Base-by-base conservation (phyloP, 2,797 vertebrate species). In the Enteromius trimaculatus region DNA sequence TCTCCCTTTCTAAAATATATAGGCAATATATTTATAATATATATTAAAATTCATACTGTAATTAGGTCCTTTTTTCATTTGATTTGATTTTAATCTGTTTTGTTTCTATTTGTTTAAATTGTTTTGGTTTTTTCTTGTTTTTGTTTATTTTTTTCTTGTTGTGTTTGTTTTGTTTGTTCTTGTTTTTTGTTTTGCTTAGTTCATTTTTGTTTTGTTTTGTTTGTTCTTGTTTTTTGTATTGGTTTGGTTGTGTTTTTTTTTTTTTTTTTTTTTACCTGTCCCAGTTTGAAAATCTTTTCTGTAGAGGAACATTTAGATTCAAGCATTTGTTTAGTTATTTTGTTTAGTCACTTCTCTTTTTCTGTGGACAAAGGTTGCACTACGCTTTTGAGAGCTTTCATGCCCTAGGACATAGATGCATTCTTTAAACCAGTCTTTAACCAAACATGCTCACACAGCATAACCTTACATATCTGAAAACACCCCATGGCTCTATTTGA, bases 381-480 rank as follows among this genome's bases (percentile, higher is more conserved):
- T n/a, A 47, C 17, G 29, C 42, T 44, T 66, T 82, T 34, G 14
- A 81, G 34, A n/a, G 60, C 23, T 68, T 66, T 77, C 17, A 37
- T 62, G 66, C 53, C 82, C 16, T 19, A 39, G 82, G 75, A 64
- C 55, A 51, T 76, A 60, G 21, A 80, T 55, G 71, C 42, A 76
- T 85, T 80, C 78, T 76, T 77, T 26, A 80, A 76, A 77, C 62
- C 64, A 69, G 83, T 81, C 42, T 75, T 85, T 55, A 75, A 68
- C 60, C 51, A 76, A 81, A 77, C 75, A 39, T 71, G 74, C 75
- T 71, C 29, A 14, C 39, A 60, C 82, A 71, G 64, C 62, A 42
- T 44, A 84, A 71, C 23, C 49, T n/a, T 53, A 62, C 79, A 85
- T 51, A 71, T 70, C 16, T 77, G 19, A 55, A 80, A 82, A 77